Conservation (phyloP, 2,113 vertebrate species). For the Beaufortia kweichowensis region DNA sequence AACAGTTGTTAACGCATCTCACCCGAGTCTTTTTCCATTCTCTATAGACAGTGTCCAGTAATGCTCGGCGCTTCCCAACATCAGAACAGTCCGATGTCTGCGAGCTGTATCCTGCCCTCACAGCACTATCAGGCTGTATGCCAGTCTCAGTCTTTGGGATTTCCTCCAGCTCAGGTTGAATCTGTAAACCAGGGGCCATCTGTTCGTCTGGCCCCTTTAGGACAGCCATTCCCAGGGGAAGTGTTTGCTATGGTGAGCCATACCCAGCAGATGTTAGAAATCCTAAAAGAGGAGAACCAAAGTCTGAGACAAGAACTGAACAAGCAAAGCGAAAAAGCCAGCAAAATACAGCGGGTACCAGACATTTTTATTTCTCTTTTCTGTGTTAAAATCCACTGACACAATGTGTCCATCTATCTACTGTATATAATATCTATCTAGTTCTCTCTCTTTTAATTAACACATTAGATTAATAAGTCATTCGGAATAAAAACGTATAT, state of each 20-base stretch:
- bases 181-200: conserved; percentile 13
- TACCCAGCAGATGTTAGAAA: conserved; percentile 86
- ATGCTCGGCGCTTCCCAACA: conserved; percentile 64
- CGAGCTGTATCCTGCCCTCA: conserved; percentile 60
- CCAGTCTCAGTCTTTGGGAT: conserved; percentile 58
- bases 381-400: neutral
- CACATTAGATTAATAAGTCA: neutral
- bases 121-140: conserved; percentile 24
- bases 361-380: neutral
- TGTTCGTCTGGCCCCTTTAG: conserved; percentile 64
- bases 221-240: conserved; percentile 62
- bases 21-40: neutral
- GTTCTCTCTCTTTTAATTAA: neutral
- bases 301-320: conserved; percentile 80
- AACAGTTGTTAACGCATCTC: neutral
- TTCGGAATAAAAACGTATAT: no score
- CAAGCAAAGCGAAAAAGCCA: conserved; percentile 77
- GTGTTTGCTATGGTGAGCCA: conserved; percentile 80
- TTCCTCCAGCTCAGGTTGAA: conserved; percentile 42
- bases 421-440: no score
- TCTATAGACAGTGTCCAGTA: conserved; percentile 71
- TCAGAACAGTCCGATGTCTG: conserved; percentile 80
- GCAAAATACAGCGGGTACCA: conserved; percentile 83
- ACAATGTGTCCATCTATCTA: neutral
- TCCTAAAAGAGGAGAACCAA: conserved; percentile 81